Evolutionary conservation across 2,797 vertebrate species (phyloP), one percentile per base, ranked within the genome.

Genomic region (Catostomus latipinnis): DNA sequence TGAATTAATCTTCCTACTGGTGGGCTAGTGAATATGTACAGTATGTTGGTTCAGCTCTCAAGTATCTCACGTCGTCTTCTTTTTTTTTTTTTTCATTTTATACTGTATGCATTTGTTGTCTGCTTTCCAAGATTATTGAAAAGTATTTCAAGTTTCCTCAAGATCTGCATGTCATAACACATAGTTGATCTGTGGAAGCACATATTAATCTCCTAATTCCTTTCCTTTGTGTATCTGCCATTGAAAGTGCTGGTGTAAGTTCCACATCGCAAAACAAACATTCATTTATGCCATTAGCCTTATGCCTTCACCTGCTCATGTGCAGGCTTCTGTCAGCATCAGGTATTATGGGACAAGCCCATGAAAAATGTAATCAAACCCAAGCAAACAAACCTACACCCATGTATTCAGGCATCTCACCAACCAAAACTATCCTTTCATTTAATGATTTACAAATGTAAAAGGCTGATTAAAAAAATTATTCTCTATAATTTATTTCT

Each of bases 301-400:
- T 87, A 90, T 89, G 78, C 78, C 85, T 83, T 66, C 68, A 71
- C 53, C 61, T 53, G n/a, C 13, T 52, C 57, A 48, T 34, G 48
- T 77, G 52, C 71, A 73, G 72, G 65, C 11, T 56, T 61, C 69
- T 52, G 13, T 43, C 68, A 71, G 45, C 52, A 8, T 49, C 6
- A 72, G n/a, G 18, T 74, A 75, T 87, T 69, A 81, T 83, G 86
- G 84, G 85, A 87, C 74, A 8, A 80, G 83, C 83, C 80, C 83
- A 79, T 89, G 86, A 91, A 87, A 89, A 92, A 90, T 83, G 85
- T 82, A 83, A 65, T 48, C 34, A 85, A 91, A 91, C 57, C 43
- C 50, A 58, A 61, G 58, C 50, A 72, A 82, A 84, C 74, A 84
- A n/a, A 61, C 16, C 14, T 57, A 74, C 82, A 85, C 81, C 16